Evolutionary conservation across 2,113 vertebrate species (phyloP), one percentile per base, ranked within the genome.

Genomic region (Cacatua alba): DNA sequence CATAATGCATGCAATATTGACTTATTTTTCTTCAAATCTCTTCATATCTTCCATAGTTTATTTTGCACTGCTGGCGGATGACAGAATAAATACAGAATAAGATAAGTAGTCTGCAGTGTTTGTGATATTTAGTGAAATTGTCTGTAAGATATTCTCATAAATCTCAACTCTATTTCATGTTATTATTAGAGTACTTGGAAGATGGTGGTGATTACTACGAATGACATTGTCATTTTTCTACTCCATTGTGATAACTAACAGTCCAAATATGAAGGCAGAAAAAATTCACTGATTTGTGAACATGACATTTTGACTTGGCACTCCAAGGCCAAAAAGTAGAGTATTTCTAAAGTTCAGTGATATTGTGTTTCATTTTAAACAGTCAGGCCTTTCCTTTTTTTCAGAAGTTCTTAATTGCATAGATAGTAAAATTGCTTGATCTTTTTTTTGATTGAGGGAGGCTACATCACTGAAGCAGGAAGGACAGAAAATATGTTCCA

Each of bases 301-400:
- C 64, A 41, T 94, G 70, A 72, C n/a, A 86, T 94, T 95, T 82
- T 91, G 52, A 77, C 53, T 93, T 89, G 46, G 29, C 52, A 48
- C 20, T 26, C 51, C 80, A 63, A 95, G 44, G 37, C 15, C 9
- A 79, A 89, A 71, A 84, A 55, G 8, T 13, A 91, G 25, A 90
- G 20, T 71, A 55, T 57, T 88, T 77, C 82, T 83, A 49, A 90
- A 95, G 31, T 23, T 78, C 37, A 37, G n/a, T 77, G 44, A 65
- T 18, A 82, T 80, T 93, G 87, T 51, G 82, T 89, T 86, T 76
- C 35, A 53, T 48, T 49, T 92, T 82, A 87, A 85, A 76, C 18
- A 81, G 43, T 55, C 25, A 65, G 10, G 10, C 2, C 23, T 78
- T 79, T 84, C 25, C 5, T 24, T 62, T 81, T 60, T 60, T 51